Evolutionary conservation across 2,113 vertebrate genomes (phyloP).

Genomic region (Callithrix jacchus): DNA sequence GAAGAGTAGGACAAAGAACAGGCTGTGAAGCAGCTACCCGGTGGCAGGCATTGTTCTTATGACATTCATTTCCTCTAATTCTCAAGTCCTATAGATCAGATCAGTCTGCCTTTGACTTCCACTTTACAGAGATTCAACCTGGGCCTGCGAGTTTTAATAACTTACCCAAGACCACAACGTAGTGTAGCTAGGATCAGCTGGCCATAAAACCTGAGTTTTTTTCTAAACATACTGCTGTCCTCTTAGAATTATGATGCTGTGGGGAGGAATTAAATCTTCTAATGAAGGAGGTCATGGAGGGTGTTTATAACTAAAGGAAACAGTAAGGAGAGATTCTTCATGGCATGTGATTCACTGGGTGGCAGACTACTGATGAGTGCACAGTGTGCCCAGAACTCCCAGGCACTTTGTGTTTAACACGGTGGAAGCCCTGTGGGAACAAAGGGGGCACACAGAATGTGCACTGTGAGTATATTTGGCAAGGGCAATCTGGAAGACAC

Average conservation of each 20-base stretch:
- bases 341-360: background rate
- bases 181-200: background rate
- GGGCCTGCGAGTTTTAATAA: background rate
- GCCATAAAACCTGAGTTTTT: background rate
- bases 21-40: background rate
- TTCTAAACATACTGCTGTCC: background rate
- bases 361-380: background rate
- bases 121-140: background rate
- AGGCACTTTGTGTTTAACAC: no score
- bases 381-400: background rate
- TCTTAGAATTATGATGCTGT: background rate
- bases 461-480: background rate
- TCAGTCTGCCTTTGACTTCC: background rate
- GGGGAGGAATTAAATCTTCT: background rate
- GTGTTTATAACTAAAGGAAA: background rate
- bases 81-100: background rate
- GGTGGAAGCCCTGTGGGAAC: background rate
- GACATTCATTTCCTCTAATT: background rate
- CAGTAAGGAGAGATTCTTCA: background rate
- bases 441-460: background rate
- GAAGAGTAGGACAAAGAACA: background rate
- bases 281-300: background rate
- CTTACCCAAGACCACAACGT: background rate
- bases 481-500: background rate
- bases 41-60: rapidly evolving